Percentiles rank a stretch among this genome's conserved stretches.
These are phyloP conservation scores for Rhincodon typus DNA, from an alignment of 2,797 vertebrate species.

Conservation along the genomic window DNA sequence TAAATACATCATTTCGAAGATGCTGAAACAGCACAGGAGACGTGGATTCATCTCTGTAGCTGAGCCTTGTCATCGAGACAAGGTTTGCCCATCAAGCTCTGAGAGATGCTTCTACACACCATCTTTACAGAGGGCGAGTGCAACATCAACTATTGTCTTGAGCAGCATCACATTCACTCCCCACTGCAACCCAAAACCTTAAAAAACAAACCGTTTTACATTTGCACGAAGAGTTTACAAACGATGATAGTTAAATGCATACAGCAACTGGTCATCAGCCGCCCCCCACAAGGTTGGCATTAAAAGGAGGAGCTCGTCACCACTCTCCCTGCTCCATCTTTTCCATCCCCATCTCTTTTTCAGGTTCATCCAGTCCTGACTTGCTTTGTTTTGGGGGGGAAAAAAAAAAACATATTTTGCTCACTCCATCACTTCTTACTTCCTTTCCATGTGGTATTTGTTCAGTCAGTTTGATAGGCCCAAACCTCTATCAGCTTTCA, in stretches of 20 bases:
- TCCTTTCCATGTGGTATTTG: not conserved
- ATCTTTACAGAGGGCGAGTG: not conserved
- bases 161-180: not conserved
- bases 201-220: not conserved
- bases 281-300: not conserved
- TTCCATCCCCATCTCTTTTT: not conserved
- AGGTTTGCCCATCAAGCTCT: no score
- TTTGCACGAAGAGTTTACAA: not conserved
- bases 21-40: not conserved
- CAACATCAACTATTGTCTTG: not conserved
- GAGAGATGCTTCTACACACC: not conserved
- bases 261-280: not conserved
- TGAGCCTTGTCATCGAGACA: not conserved
- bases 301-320: not conserved
- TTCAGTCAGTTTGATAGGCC: not conserved
- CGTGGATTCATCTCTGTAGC: not conserved
- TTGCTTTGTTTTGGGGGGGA: no score
- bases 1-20: not conserved
- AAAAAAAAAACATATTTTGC: not conserved
- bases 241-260: not conserved
- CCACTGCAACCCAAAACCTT: not conserved
- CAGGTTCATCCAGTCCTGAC: not conserved
- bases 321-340: not conserved
- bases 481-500: not conserved
- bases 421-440: not conserved